Base-by-base conservation (phyloP, 2,113 vertebrate genomes). In the Cyprinodon tularosa region DNA sequence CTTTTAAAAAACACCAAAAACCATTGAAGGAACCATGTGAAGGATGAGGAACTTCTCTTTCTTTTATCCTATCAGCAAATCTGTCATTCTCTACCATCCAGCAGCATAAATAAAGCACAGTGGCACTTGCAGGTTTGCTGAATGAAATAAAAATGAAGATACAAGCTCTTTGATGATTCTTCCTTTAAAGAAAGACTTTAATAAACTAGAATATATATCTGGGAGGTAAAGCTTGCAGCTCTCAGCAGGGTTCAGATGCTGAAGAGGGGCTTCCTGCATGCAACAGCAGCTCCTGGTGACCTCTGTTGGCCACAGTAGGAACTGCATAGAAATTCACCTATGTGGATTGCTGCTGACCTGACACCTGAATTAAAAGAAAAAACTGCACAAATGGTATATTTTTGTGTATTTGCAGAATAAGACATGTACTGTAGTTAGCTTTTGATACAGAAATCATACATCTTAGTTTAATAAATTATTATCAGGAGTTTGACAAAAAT, bases 1-100 rank as follows among this genome's bases (percentile, higher is more conserved):
- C 94, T 94, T 94, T 90, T 29, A 29, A 29, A 93, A 92, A 90
- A 92, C 86, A 71, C 84, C 87, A 90, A 94, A 95, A 96, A 96
- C 96, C 96, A 95, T 96, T 96, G 94, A 74, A 76, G 92, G 93
- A 95, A 95, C 95, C 78, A 70, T 45, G 69, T 77, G 76, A 73
- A 78, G 76, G 78, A 82, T 81, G 40, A 82, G 73, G 17, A 57
- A 20, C 50, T 57, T 57, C n/a, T 20, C 45, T 72, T 77, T 85
- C 81, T 71, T 83, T 83, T 78, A 63, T 72, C 78, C 85, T 72
- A 81, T 91, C 84, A 88, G 90, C 87, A 86, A 82, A 91, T 91
- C 83, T 83, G 78, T 84, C 86, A 83, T 77, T 29, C 80, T 81
- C 88, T 84, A 82, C 45, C 91, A 88, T 80, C 45, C 82, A 75